Evolutionary conservation across 1,140 invertebrate genomes (phyloP), one percentile per base, ranked within the genome.

Genomic region (Chelonus insularis): DNA sequence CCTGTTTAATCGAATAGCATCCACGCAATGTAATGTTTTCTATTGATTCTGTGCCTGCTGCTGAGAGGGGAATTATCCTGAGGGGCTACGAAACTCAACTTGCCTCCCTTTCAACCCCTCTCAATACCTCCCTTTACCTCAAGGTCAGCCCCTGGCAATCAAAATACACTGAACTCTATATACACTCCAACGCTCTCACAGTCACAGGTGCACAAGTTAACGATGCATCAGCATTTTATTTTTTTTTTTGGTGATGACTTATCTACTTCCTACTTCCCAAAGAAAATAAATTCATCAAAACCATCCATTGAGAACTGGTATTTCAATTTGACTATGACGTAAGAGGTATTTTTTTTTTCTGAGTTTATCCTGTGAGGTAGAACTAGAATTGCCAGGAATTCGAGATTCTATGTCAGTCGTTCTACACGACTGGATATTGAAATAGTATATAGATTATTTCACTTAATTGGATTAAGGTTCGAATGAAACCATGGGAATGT

Each of bases 91-190:
- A 9, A 14, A 23, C 29, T 14, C 34, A 21, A 57, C 55, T n/a
- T 32, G 12, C 20, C 39, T 45, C 12, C 25, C 16, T 12, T 25
- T 37, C 37, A 18, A 9, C 36, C 25, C 57, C 11, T 20, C n/a
- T 14, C 16, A 25, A 48, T 20, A 21, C 20, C 52, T 29, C 34
- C 52, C 16, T 21, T 7, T 18, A 29, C 23, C 41, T 39, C 59
- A 61, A 61, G 59, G 59, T 55, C 59, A 61, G 51, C 6, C 51
- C 50, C 43, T 61, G 51, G 41, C 51, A 61, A 55, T 61, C 51
- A 61, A 47, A 61, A 61, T 18, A 5, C 29, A 16, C 37, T 20
- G 23, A 12, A 20, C 14, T 32, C 11, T 2, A 39, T 51, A 23
- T n/a, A 36, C 47, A 11, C 20, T 48, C 25, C 21, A 34, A 9